Percentiles rank a stretch among this genome's conserved stretches.
These are phyloP conservation scores for Lasioglossum marginatum DNA, from an alignment of 2,888 invertebrate species.

Conservation along the genomic window DNA sequence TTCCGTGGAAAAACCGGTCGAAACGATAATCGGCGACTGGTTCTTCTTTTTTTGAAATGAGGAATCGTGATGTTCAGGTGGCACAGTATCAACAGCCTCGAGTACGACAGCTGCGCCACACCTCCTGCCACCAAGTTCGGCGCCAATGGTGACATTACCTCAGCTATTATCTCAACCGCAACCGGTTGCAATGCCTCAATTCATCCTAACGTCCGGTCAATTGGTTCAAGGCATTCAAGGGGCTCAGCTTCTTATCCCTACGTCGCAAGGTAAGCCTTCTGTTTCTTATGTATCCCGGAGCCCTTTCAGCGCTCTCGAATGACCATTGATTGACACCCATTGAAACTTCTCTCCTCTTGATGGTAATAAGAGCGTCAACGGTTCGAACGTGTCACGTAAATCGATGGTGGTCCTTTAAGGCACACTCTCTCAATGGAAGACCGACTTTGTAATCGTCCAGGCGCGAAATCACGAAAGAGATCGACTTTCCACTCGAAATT, in stretches of 20 bases:
- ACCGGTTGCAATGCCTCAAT: conserved; percentile 94
- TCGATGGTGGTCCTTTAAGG: conserved; percentile 8
- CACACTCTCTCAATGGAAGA: not conserved
- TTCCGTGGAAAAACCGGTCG: not conserved
- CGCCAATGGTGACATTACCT: conserved; percentile 87
- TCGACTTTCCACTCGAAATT: not conserved
- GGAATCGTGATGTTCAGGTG: conserved; percentile 72
- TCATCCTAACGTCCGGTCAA: conserved; percentile 96
- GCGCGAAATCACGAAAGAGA: not conserved
- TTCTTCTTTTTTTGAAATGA: not conserved
- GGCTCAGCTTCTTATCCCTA: conserved; percentile 97
- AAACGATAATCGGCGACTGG: not conserved
- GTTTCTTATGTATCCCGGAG: conserved; percentile 27
- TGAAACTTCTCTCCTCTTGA: conserved; percentile 19
- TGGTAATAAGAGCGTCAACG: conserved; percentile 24
- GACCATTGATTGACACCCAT: conserved; percentile 35
- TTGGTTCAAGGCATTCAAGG: conserved; percentile 97
- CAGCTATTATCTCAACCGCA: conserved; percentile 87
- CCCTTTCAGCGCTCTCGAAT: conserved; percentile 30
- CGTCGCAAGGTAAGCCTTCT: conserved; percentile 92
- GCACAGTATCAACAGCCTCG: conserved; percentile 82
- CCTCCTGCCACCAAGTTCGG: conserved; percentile 81
- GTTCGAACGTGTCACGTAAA: conserved; percentile 42
- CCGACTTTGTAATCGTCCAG: not conserved
- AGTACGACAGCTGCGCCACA: conserved; percentile 82